Evolutionary conservation across 2,113 vertebrate species (phyloP).

Genomic region (Cochlearius cochlearius): DNA sequence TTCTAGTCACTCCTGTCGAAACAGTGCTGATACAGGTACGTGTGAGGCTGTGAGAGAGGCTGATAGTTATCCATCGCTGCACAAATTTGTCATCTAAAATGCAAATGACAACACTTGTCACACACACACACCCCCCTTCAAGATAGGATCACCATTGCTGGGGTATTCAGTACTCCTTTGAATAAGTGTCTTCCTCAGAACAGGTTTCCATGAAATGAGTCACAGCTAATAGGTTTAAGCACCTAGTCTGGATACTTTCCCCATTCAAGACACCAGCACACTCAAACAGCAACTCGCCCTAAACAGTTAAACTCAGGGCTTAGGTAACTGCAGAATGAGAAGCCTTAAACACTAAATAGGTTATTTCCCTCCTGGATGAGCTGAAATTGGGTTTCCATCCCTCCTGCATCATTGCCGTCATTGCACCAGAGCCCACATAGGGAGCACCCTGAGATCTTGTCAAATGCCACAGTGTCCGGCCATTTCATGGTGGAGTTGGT

Average conservation of each 20-base stretch:
- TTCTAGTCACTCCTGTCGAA: background rate
- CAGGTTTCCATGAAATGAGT: background rate
- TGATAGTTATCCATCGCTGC: background rate
- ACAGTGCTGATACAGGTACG: background rate
- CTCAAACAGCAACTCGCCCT: background rate
- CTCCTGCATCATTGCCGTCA: fast-evolving
- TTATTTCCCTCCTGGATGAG: background rate
- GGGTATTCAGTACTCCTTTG: background rate
- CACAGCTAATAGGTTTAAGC: background rate
- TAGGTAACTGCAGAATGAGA: background rate
- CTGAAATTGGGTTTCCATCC: background rate
- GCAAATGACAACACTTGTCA: background rate
- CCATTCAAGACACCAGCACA: background rate
- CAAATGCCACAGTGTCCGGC: fast-evolving
- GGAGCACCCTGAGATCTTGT: background rate
- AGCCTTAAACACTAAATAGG: background rate
- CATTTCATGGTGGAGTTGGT: fast-evolving
- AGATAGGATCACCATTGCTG: background rate
- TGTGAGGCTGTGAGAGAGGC: background rate
- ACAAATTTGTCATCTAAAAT: background rate
- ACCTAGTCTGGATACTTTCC: background rate
- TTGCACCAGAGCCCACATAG: background rate
- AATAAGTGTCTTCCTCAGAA: background rate
- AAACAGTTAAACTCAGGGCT: background rate
- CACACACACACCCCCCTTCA: too few species aligned